These are phyloP conservation scores for Magallana gigas DNA, from an alignment of 1,140 invertebrate genomes.

Conservation along the genomic window DNA sequence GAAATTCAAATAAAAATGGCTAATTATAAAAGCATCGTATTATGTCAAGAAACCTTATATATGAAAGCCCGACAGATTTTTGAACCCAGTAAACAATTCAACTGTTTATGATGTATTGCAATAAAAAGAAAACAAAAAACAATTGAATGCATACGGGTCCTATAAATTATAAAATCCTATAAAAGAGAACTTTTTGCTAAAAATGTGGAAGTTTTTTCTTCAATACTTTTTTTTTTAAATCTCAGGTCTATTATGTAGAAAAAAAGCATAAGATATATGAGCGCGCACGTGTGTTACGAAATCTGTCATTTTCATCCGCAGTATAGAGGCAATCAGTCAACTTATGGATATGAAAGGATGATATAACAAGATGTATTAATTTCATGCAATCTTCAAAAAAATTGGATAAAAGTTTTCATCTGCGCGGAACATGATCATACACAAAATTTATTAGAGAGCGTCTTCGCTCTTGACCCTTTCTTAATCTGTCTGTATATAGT, in stretches of 20 bases:
- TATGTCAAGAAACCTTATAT: background rate
- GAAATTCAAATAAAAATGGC: slow-evolving; percentile 1
- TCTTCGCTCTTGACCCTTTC: background rate
- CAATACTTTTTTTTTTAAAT: background rate
- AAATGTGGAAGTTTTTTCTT: background rate
- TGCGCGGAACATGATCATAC: slow-evolving; percentile 32
- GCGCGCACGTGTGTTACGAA: slow-evolving; percentile 1
- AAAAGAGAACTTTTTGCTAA: background rate
- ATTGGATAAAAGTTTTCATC: slow-evolving; percentile 27
- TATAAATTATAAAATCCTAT: slow-evolving; percentile 2
- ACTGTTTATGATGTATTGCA: background rate
- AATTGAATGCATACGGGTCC: background rate
- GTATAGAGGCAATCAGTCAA: background rate
- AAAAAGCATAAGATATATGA: background rate
- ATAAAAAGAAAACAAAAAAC: background rate
- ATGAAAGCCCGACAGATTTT: background rate
- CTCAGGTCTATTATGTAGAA: background rate
- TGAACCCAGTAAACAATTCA: background rate
- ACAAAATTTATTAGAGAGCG: background rate
- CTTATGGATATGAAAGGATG: slow-evolving; percentile 12
- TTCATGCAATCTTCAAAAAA: slow-evolving; percentile 35
- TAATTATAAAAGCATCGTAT: slow-evolving; percentile 30
- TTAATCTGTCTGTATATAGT: slow-evolving; percentile 7
- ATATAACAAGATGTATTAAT: slow-evolving; percentile 34
- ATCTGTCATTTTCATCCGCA: background rate